Conservation (phyloP, 1,140 invertebrate genomes). For the Yoshiicerus persimilis region DNA sequence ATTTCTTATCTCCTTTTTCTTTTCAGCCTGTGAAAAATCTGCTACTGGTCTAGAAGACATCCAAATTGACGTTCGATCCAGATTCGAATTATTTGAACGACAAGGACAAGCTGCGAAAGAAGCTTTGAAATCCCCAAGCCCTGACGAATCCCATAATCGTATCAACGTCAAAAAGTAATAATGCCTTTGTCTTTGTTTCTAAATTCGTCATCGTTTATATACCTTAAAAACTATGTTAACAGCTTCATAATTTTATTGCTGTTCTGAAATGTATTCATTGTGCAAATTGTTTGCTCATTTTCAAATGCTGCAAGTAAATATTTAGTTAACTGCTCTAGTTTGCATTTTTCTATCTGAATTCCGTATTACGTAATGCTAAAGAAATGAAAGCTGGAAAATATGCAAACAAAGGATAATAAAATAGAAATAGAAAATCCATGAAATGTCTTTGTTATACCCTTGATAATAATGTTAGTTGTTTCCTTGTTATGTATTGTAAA, state of each 20-base stretch:
- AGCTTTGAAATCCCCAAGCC: slow-evolving; percentile 41
- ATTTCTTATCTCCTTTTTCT: not conserved
- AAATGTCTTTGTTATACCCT: not conserved
- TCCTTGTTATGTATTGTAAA: not conserved
- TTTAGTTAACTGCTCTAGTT: too few relatives aligned
- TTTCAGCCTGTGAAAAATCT: not conserved
- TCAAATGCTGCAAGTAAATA: too few relatives aligned
- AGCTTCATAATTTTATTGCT: not conserved
- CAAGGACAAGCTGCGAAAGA: slow-evolving; percentile 48
- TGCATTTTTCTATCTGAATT: too few relatives aligned
- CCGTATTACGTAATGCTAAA: too few relatives aligned
- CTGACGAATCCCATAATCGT: slow-evolving; percentile 28
- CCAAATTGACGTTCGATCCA: slow-evolving; percentile 77
- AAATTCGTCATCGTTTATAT: not conserved
- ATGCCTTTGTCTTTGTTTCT: not conserved
- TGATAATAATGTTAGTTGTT: not conserved
- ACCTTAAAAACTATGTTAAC: too few relatives aligned
- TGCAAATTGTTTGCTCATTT: not conserved
- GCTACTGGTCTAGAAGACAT: slow-evolving; percentile 70
- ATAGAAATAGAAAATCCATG: too few relatives aligned
- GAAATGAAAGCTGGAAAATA: too few relatives aligned
- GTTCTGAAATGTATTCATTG: not conserved
- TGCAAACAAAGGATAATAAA: too few relatives aligned
- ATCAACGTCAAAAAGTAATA: not conserved
- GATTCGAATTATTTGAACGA: slow-evolving; percentile 81